Percentiles rank a stretch among this genome's conserved stretches.
These are phyloP conservation scores for Petroica traversi DNA, from an alignment of 2,113 vertebrate genomes.

Conservation along the genomic window DNA sequence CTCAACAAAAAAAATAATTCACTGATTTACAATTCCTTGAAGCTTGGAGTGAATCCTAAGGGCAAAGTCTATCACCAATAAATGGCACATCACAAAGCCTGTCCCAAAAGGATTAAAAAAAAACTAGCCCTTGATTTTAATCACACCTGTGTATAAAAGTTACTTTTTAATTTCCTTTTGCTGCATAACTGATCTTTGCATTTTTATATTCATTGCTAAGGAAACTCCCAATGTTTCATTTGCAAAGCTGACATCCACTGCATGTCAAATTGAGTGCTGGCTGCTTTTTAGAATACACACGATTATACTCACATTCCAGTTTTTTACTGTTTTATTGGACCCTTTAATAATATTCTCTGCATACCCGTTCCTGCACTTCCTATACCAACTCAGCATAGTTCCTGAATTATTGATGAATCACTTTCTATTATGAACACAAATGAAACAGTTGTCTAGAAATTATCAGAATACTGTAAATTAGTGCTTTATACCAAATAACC, in stretches of 20 bases:
- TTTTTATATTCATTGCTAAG: constrained; percentile 37
- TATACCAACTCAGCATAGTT: background rate
- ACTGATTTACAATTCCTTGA: background rate
- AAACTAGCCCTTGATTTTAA: constrained; percentile 16
- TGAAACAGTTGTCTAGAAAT: background rate
- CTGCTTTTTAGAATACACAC: constrained; percentile 7
- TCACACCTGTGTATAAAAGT: background rate
- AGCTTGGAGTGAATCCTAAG: background rate
- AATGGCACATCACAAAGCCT: constrained; percentile 4
- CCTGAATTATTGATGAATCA: constrained; percentile 10
- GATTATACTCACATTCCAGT: background rate
- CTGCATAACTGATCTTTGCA: constrained; percentile 23
- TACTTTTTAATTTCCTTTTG: constrained; percentile 50
- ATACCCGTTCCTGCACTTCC: background rate
- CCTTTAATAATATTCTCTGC: background rate
- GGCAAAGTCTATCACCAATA: background rate
- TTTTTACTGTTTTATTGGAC: background rate
- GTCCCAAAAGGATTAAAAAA: background rate
- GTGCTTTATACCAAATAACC: background rate
- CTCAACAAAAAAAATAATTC: constrained; percentile 32
- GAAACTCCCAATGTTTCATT: constrained; percentile 52
- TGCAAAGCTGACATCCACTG: constrained; percentile 30
- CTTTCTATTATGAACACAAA: background rate
- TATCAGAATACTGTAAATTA: background rate
- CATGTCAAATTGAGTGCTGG: constrained; percentile 45